Percentiles rank a stretch among this genome's conserved stretches.
Conservation (phyloP, 2,797 vertebrate genomes). For the Mus caroli region DNA sequence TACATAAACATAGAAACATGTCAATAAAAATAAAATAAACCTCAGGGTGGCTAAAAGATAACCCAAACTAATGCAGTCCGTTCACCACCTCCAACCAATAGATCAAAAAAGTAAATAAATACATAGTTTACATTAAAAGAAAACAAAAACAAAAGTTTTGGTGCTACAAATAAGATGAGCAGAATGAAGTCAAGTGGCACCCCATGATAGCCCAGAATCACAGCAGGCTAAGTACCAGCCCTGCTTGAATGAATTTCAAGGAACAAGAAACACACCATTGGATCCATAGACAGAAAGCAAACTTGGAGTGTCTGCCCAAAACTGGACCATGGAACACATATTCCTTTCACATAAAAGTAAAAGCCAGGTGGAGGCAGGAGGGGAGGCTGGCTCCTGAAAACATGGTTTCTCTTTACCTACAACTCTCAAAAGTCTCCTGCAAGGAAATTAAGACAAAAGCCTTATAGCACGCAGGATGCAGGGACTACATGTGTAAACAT, state of each 20-base stretch:
- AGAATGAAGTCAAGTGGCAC: neutral
- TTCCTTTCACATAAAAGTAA: neutral
- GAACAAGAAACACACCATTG: neutral
- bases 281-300: neutral
- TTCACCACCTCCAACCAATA: neutral
- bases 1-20: neutral
- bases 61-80: neutral
- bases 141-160: neutral
- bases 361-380: rapidly evolving
- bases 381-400: neutral
- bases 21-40: constrained; percentile 31
- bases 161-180: neutral
- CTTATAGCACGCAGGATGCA: neutral
- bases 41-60: neutral
- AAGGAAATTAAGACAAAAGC: neutral
- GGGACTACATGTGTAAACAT: neutral
- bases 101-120: neutral
- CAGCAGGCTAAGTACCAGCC: neutral
- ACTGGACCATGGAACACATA: neutral
- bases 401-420: neutral
- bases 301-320: neutral
- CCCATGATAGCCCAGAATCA: neutral
- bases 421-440: neutral
- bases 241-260: neutral
- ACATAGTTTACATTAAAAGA: neutral